Conservation (phyloP, 2,888 invertebrate genomes). For the Diogma glabrata region DNA sequence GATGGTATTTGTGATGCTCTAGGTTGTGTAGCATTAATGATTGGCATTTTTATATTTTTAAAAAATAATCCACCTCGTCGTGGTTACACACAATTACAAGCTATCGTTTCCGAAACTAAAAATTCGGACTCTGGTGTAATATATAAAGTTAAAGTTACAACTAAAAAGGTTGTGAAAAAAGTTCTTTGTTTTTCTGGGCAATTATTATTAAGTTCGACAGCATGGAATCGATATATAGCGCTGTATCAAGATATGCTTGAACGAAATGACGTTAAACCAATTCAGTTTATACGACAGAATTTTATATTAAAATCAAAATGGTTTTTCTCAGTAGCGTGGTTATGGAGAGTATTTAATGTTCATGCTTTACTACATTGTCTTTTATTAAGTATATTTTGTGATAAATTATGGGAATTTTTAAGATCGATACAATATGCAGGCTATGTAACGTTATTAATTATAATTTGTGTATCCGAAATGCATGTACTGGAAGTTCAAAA, state of each 20-base stretch:
- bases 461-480: conserved; percentile 59
- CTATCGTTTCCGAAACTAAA: conserved; percentile 39
- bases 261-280: conserved; percentile 43
- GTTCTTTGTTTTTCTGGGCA: conserved; percentile 56
- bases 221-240: conserved; percentile 77
- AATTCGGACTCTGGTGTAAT: conserved; percentile 43
- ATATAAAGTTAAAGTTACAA: conserved; percentile 55
- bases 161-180: conserved; percentile 52
- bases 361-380: conserved; percentile 65
- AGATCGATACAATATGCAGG: conserved; percentile 57
- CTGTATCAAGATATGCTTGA: conserved; percentile 68
- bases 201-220: conserved; percentile 59
- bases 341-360: conserved; percentile 70
- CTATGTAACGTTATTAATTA: conserved; percentile 52
- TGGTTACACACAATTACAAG: conserved; percentile 57
- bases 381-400: conserved; percentile 66
- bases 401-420: conserved; percentile 69
- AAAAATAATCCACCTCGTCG: conserved; percentile 61
- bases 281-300: conserved; percentile 43
- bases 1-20: conserved; percentile 73
- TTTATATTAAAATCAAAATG: conserved; percentile 55
- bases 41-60: conserved; percentile 56
- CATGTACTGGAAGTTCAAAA: conserved; percentile 51
- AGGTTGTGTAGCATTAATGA: conserved; percentile 58
- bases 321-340: conserved; percentile 59